Conservation (phyloP, 2,113 vertebrate genomes). For the Tupaia chinensis region DNA sequence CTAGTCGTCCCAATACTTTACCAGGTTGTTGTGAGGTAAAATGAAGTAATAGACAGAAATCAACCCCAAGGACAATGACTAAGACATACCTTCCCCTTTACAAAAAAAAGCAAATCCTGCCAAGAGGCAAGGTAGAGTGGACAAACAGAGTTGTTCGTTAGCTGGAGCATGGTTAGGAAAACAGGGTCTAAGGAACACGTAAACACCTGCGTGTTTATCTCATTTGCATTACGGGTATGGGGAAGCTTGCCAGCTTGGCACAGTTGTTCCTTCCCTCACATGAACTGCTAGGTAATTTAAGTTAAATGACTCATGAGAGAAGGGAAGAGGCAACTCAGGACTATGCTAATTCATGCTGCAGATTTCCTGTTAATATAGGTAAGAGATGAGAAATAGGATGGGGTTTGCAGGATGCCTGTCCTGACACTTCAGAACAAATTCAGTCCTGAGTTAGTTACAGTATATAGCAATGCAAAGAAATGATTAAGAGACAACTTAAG, state of each 20-base stretch:
- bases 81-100: neutral
- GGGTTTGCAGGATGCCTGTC: neutral
- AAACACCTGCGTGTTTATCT: slow-evolving; percentile 42
- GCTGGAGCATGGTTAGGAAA: neutral
- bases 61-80: neutral
- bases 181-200: neutral
- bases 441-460: neutral
- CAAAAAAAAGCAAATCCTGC: neutral
- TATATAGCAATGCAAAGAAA: neutral
- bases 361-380: neutral
- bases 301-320: neutral
- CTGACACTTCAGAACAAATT: neutral
- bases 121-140: neutral
- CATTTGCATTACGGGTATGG: neutral
- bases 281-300: slow-evolving; percentile 1
- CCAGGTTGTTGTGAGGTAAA: neutral
- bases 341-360: neutral
- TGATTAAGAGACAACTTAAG: neutral
- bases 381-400: neutral
- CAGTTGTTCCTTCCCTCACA: neutral
- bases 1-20: neutral
- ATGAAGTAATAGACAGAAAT: neutral
- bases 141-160: neutral
- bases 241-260: neutral
- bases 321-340: neutral